Evolutionary conservation across 2,113 vertebrate genomes (phyloP).

Genomic region (Sinosuthora webbiana): DNA sequence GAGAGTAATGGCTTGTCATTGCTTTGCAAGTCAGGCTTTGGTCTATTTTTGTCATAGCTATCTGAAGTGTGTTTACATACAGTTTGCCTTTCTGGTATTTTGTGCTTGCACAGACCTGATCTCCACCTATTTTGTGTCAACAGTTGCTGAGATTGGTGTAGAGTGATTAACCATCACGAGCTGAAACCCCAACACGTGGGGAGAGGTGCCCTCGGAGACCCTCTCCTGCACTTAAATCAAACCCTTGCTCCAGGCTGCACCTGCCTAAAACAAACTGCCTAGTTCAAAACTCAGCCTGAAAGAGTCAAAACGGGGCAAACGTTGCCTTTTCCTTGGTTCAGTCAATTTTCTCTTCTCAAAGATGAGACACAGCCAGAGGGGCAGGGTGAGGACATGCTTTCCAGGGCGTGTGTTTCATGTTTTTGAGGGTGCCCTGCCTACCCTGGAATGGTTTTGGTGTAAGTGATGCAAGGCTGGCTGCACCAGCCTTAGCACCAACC

Average conservation of each 20-base stretch:
- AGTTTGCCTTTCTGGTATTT: conserved; percentile 86
- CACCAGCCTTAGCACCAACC: neutral
- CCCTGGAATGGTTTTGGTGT: neutral
- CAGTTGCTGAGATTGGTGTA: conserved; percentile 74
- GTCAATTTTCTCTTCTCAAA: conserved; percentile 57
- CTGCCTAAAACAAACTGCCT: conserved; percentile 71
- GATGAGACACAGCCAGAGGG: conserved; percentile 47
- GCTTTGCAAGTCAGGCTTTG: conserved; percentile 71
- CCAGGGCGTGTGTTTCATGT: neutral
- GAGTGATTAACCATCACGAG: conserved; percentile 56
- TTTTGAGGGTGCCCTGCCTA: neutral
- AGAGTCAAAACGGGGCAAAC: conserved; percentile 61
- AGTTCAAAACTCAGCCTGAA: conserved; percentile 68
- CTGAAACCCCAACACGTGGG: neutral
- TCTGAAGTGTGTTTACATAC: conserved; percentile 76
- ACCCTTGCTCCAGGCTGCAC: conserved; percentile 73
- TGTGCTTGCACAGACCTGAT: conserved; percentile 87
- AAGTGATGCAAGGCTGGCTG: neutral
- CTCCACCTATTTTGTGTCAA: conserved; percentile 86
- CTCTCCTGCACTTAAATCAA: conserved; percentile 77
- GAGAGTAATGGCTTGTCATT: conserved; percentile 1
- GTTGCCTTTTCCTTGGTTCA: conserved; percentile 55
- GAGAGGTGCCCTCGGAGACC: conserved; percentile 70
- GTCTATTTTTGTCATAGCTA: conserved; percentile 75
- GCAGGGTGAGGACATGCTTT: neutral